These are phyloP conservation scores for Lemur catta DNA, from an alignment of 2,797 vertebrate genomes.

Conservation along the genomic window DNA sequence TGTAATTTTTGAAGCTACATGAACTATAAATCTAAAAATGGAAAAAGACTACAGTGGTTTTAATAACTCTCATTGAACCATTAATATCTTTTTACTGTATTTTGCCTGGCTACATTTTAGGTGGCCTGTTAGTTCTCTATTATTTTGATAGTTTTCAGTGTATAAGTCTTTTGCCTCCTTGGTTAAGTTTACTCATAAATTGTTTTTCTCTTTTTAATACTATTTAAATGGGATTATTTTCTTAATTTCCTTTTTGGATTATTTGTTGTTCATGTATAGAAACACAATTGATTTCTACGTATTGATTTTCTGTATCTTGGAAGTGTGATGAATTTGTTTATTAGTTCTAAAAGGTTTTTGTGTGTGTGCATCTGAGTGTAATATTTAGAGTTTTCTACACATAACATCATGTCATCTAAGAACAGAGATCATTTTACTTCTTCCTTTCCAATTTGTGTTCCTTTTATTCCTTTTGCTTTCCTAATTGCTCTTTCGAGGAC, in stretches of 20 bases:
- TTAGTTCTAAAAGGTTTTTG: not conserved
- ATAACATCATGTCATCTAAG: not conserved
- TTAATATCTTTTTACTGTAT: not conserved
- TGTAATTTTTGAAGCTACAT: not conserved
- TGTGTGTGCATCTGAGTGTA: not conserved
- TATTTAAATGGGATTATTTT: not conserved
- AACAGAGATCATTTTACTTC: not conserved
- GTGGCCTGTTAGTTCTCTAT: not conserved
- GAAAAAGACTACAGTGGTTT: not conserved
- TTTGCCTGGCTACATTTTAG: not conserved
- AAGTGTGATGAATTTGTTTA: not conserved
- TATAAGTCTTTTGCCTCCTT: not conserved
- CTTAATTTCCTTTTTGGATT: not conserved
- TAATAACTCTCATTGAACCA: not conserved
- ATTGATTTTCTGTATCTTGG: not conserved
- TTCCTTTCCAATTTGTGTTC: not conserved
- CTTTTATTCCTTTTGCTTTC: not conserved
- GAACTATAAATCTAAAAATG: not conserved
- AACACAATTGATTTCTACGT: not conserved
- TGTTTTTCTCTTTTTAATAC: not conserved
- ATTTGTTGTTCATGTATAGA: not conserved
- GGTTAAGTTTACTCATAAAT: not conserved
- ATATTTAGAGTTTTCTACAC: not conserved
- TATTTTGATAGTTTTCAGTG: not conserved
- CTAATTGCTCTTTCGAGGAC: not conserved